phyloP scores from a whole-genome alignment of 2,113 vertebrate species.

The Narcine bancroftii region DNA sequence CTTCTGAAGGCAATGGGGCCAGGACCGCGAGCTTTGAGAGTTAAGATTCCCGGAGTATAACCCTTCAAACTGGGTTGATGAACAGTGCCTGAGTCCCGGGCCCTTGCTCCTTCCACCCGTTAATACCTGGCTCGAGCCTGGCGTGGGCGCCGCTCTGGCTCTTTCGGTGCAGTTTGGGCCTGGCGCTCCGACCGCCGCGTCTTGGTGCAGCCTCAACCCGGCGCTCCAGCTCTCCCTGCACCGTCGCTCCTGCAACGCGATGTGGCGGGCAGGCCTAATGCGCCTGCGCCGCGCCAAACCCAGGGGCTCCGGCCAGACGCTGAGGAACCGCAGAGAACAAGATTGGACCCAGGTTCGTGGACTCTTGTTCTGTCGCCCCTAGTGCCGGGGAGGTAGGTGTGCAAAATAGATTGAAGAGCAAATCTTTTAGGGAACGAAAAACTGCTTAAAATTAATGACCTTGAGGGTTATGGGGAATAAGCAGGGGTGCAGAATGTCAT shows the following conservation, averaged over 20 bases:
- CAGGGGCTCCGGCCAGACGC: neutral
- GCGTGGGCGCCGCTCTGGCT: neutral
- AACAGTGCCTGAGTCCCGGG: neutral
- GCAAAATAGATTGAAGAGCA: too few species aligned
- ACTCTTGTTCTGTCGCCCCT: neutral
- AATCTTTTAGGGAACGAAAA: too few species aligned
- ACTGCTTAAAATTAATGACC: too few species aligned
- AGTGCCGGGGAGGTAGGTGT: neutral
- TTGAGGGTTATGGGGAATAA: too few species aligned
- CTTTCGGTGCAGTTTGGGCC: neutral
- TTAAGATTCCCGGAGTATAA: neutral
- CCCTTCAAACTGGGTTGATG: neutral
- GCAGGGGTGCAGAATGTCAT: too few species aligned
- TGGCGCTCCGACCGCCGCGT: neutral
- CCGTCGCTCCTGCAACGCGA: neutral
- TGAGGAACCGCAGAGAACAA: neutral
- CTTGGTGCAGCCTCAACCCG: neutral
- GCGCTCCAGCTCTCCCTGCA: too few species aligned
- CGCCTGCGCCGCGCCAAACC: conserved; percentile 1
- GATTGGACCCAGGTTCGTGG: neutral
- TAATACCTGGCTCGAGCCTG: neutral
- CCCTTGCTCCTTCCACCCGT: neutral
- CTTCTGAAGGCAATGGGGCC: too few species aligned
- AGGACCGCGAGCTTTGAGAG: neutral
- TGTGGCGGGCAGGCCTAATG: conserved; percentile 2